Percentiles rank a stretch among this genome's conserved stretches.
These are phyloP conservation scores for Drosophila ustulata DNA, from an alignment of 2,888 invertebrate species.

Conservation along the genomic window DNA sequence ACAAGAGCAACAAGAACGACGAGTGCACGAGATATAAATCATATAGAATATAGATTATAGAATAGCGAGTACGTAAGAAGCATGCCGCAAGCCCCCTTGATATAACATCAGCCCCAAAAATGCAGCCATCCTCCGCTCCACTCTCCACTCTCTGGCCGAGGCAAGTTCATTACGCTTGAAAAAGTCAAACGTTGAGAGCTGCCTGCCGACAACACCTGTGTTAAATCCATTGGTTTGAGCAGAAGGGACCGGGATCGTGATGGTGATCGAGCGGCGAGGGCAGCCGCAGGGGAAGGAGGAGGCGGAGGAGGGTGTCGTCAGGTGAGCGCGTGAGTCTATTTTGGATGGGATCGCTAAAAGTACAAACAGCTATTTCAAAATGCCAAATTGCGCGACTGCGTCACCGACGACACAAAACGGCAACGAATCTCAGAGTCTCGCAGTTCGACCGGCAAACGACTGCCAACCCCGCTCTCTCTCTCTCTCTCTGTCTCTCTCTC, in stretches of 20 bases:
- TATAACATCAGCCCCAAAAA: conserved; percentile 4
- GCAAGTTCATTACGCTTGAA: conserved; percentile 76
- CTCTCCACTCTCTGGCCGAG: conserved; percentile 5
- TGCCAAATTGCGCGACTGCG: conserved; percentile 78
- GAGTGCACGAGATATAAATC: conserved; percentile 40
- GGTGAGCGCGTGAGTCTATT: conserved; percentile 73
- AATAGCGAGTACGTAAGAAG: conserved; percentile 37
- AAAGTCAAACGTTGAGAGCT: conserved; percentile 51
- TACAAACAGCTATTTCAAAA: conserved; percentile 62
- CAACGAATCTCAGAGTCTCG: background rate
- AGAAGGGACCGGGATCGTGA: conserved; percentile 14
- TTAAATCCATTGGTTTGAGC: conserved; percentile 66
- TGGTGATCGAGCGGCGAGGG: background rate
- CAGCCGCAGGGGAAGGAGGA: background rate
- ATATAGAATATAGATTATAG: conserved; percentile 45
- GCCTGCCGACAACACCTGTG: conserved; percentile 79
- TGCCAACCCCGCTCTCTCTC: conserved; percentile 40
- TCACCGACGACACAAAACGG: conserved; percentile 48
- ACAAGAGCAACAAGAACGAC: background rate
- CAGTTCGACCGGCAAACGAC: conserved; percentile 51
- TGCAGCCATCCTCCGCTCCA: background rate
- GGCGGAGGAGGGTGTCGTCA: conserved; percentile 34
- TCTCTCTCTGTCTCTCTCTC: background rate
- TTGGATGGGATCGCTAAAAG: conserved; percentile 57
- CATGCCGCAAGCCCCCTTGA: conserved; percentile 1